Evolutionary conservation across 2,797 vertebrate genomes (phyloP).

Genomic region (Balearica regulorum): DNA sequence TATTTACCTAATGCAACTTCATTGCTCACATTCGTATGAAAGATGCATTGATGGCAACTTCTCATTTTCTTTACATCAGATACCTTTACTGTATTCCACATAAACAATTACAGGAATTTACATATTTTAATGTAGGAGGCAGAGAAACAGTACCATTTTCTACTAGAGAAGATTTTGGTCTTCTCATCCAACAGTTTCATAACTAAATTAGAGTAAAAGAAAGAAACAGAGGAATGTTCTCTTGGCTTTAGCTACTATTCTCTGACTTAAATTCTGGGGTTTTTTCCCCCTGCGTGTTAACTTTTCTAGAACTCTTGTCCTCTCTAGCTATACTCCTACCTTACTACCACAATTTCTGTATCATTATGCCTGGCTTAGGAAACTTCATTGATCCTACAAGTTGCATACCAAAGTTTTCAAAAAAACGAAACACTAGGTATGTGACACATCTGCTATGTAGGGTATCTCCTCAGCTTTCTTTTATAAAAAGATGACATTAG

Average conservation of each 20-base stretch:
- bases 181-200: neutral
- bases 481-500: neutral
- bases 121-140: neutral
- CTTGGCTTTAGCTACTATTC: neutral
- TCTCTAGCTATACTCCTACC: neutral
- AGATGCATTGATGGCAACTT: neutral
- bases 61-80: neutral
- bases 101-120: neutral
- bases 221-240: neutral
- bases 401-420: neutral
- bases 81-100: neutral
- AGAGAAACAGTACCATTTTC: neutral
- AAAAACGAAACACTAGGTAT: neutral
- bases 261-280: neutral
- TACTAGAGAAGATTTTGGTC: neutral
- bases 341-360: neutral
- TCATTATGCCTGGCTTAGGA: neutral
- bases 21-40: neutral
- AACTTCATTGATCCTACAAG: neutral
- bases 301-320: neutral
- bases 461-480: neutral
- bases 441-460: neutral
- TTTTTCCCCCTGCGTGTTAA: accelerated
- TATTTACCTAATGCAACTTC: neutral
- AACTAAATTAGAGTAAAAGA: neutral